Base-by-base conservation (phyloP, 2,797 vertebrate genomes). In the Varecia variegata region DNA sequence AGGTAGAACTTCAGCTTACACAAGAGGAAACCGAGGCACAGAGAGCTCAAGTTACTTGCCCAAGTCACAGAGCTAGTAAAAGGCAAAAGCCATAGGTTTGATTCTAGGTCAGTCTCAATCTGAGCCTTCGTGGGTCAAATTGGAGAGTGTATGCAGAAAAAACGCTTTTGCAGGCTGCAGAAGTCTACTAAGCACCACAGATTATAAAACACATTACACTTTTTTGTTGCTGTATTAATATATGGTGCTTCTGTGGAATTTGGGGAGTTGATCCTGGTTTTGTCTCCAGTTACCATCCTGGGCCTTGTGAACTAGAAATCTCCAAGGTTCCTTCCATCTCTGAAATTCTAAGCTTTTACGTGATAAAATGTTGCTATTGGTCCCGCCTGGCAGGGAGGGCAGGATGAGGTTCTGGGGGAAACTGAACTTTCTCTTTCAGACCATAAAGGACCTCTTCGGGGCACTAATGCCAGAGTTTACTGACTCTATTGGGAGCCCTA, bases 121-220 rank as follows among this genome's bases (percentile, higher is more conserved):
- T n/a, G 62, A 71, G 50, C 21, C 56, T 76, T 47, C 18, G 27
- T 23, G 20, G 14, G 43, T 30, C 5, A 7, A 50, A 32, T 74
- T 25, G 23, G 12, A 82, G 67, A 65, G 11, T 0, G 0, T 1
- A 4, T 10, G 32, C 27, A 60, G 71, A 65, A 60, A 88, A 89
- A 47, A 43, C 20, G 20, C 58, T 62, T 54, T 62, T 23, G 25
- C 35, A n/a, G 40, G 7, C 30, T 76, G 10, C 23, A 12, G 50
- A 52, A 45, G 50, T 0, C 54, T 2, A 8, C 52, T 47, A 12
- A 38, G 25, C 2, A 4, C 30, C 30, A 2, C 7, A 23, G 30
- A 27, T 7, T 10, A 7, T 35, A 20, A 76, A 60, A 17, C 56
- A 35, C 20, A 0, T 21, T 7, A 18, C 12, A 11, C 1, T 7